phyloP scores from a whole-genome alignment of 2,888 invertebrate species.

The Diplolepis rosae region DNA sequence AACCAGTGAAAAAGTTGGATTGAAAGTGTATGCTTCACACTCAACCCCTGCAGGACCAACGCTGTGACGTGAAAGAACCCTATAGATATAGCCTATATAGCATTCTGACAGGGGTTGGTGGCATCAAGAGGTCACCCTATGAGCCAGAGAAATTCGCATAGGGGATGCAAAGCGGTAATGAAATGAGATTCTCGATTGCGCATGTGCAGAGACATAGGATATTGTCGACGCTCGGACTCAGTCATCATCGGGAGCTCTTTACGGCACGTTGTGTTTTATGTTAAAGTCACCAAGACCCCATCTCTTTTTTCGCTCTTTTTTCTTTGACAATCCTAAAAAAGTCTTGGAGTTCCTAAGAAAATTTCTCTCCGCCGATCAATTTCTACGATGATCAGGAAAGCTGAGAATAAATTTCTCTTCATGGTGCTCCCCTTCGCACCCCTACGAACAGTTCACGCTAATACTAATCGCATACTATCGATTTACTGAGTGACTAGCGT shows the following conservation, averaged over 20 bases:
- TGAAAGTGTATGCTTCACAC: constrained; percentile 1
- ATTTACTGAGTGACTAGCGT: constrained; percentile 56
- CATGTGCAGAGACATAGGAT: constrained; percentile 54
- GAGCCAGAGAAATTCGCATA: constrained; percentile 50
- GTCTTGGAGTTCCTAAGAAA: not conserved
- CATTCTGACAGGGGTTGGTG: constrained; percentile 23
- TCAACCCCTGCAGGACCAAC: not conserved
- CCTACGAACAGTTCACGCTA: constrained; percentile 37
- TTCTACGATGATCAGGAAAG: constrained; percentile 16
- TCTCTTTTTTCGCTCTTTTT: constrained; percentile 3
- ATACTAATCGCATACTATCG: constrained; percentile 64
- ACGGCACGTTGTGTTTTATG: constrained; percentile 46
- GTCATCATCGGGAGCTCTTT: constrained; percentile 61
- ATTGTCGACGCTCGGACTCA: constrained; percentile 57
- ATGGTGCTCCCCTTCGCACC: constrained; percentile 26
- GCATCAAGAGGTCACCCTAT: constrained; percentile 28
- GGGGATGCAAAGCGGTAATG: constrained; percentile 54
- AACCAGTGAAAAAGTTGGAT: not conserved
- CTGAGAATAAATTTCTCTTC: constrained; percentile 39
- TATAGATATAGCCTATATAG: not conserved
- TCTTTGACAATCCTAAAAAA: not conserved
- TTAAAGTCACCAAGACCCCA: constrained; percentile 26
- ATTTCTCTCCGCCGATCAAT: not conserved
- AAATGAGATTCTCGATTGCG: constrained; percentile 44
- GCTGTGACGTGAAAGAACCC: constrained; percentile 12